Conservation (phyloP, 2,113 vertebrate species). For the Megaceryle torquata region DNA sequence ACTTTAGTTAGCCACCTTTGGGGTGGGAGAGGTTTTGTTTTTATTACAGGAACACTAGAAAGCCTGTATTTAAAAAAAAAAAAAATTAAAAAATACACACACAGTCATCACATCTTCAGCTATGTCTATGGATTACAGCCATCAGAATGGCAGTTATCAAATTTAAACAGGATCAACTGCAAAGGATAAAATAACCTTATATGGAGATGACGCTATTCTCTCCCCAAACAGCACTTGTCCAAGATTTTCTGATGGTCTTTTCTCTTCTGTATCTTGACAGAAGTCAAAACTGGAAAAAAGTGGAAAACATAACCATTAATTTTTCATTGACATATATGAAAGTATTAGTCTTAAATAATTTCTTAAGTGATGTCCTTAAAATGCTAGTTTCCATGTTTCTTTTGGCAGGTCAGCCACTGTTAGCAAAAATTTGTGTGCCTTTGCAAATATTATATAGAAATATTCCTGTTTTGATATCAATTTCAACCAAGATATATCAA, state of each 20-base stretch:
- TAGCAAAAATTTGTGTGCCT: background rate
- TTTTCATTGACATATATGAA: background rate
- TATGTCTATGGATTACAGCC: background rate
- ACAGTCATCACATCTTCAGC: background rate
- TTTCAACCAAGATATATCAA: background rate
- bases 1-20: background rate
- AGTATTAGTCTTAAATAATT: background rate
- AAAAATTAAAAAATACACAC: background rate
- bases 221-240: conserved; percentile 92
- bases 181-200: conserved; percentile 77
- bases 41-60: background rate
- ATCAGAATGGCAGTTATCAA: background rate
- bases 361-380: background rate
- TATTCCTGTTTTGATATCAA: background rate
- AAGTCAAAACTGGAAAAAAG: conserved; percentile 85
- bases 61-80: background rate
- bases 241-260: conserved; percentile 88
- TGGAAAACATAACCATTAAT: background rate
- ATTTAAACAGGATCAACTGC: background rate
- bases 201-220: conserved; percentile 87
- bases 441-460: background rate
- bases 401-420: background rate
- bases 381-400: background rate
- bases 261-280: conserved; percentile 83
- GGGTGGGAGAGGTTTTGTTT: background rate